phyloP scores from a whole-genome alignment of 2,888 invertebrate species.

The Osedax fenrisi region DNA sequence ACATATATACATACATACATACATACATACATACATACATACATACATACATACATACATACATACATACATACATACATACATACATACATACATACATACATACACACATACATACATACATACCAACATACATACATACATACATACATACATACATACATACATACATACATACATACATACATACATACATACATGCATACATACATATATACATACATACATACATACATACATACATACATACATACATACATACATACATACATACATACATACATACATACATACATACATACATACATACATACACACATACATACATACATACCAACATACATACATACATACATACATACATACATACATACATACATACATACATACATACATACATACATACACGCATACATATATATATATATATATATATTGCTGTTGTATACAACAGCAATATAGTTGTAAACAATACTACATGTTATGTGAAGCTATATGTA shows the following conservation, averaged over 20 bases:
- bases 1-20: conserved; percentile 27
- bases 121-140: neutral
- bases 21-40: conserved; percentile 28
- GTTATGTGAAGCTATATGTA: neutral
- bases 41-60: conserved; percentile 27
- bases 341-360: neutral
- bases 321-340: neutral
- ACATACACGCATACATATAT: neutral
- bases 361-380: neutral
- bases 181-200: neutral
- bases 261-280: neutral
- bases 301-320: neutral
- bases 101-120: conserved; percentile 13
- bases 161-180: conserved; percentile 5
- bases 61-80: neutral
- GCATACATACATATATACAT: neutral
- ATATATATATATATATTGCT: neutral
- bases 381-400: neutral
- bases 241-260: neutral
- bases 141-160: conserved; percentile 13
- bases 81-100: neutral
- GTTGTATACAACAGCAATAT: too few relatives aligned
- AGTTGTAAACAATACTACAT: too few relatives aligned
- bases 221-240: neutral
- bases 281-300: neutral